These are phyloP conservation scores for Ia io DNA, from an alignment of 2,113 vertebrate genomes.

Conservation along the genomic window DNA sequence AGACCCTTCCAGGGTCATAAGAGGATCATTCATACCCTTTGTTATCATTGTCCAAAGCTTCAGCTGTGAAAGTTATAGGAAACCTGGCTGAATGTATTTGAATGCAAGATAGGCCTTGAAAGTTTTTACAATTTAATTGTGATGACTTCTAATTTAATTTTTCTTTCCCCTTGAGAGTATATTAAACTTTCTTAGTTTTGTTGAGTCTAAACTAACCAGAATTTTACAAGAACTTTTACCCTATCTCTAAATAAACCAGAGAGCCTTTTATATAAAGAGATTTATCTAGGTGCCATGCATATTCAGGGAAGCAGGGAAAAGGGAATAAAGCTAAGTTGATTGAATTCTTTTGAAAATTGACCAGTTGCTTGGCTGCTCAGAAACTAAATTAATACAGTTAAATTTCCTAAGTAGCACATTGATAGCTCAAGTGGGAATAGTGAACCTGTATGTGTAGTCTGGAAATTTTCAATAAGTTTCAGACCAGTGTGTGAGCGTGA, in stretches of 20 bases:
- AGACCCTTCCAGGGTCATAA: background rate
- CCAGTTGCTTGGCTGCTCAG: slow-evolving; percentile 35
- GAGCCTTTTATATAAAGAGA: background rate
- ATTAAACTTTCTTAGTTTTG: slow-evolving; percentile 39
- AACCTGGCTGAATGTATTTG: background rate
- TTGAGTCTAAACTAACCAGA: slow-evolving; percentile 33
- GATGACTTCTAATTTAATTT: slow-evolving; percentile 32
- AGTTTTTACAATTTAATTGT: slow-evolving; percentile 36
- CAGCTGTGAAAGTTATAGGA: background rate
- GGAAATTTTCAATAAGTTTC: slow-evolving; percentile 30
- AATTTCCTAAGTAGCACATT: slow-evolving; percentile 39
- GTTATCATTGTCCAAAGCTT: background rate
- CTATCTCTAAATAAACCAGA: slow-evolving; percentile 48
- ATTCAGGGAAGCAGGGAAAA: slow-evolving; percentile 33
- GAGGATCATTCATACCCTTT: background rate
- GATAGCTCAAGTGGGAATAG: slow-evolving; percentile 46
- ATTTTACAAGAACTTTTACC: background rate
- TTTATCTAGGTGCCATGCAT: slow-evolving; percentile 19
- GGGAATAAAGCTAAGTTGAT: background rate
- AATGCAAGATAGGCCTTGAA: background rate
- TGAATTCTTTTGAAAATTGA: slow-evolving; percentile 49
- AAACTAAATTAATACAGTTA: slow-evolving; percentile 48
- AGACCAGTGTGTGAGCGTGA: background rate
- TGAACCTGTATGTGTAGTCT: background rate
- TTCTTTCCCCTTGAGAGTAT: background rate